Conservation (phyloP, 2,888 invertebrate species). For the Notocelia uddmanniana region DNA sequence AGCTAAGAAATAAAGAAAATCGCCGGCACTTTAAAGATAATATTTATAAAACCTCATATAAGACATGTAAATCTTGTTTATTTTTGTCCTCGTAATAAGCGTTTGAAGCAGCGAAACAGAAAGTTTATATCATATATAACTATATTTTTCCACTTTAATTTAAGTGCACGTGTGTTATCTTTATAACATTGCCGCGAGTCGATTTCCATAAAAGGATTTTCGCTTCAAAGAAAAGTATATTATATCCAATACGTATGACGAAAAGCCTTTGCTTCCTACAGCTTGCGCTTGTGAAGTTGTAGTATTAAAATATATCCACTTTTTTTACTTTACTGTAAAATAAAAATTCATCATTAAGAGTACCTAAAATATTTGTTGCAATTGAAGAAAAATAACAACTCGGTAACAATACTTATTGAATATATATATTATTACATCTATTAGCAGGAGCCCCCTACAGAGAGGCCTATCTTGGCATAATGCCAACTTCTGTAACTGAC, state of each 20-base stretch:
- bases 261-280: background rate
- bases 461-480: background rate
- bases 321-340: too few species aligned
- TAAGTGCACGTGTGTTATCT: background rate
- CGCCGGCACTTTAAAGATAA: too few species aligned
- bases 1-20: background rate
- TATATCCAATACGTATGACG: background rate
- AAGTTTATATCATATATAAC: background rate
- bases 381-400: background rate
- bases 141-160: background rate
- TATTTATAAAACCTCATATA: too few species aligned
- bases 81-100: background rate
- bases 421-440: background rate
- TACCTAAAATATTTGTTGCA: too few species aligned
- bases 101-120: background rate
- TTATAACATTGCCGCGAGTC: background rate
- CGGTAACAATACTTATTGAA: background rate
- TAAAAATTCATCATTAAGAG: too few species aligned
- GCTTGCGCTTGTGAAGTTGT: background rate
- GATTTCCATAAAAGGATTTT: too few species aligned
- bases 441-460: background rate
- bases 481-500: background rate
- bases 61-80: background rate
- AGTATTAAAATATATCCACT: background rate
- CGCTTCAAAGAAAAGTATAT: background rate